These are phyloP conservation scores for Nixonia krombeini DNA, from an alignment of 1,140 invertebrate species.

Conservation along the genomic window DNA sequence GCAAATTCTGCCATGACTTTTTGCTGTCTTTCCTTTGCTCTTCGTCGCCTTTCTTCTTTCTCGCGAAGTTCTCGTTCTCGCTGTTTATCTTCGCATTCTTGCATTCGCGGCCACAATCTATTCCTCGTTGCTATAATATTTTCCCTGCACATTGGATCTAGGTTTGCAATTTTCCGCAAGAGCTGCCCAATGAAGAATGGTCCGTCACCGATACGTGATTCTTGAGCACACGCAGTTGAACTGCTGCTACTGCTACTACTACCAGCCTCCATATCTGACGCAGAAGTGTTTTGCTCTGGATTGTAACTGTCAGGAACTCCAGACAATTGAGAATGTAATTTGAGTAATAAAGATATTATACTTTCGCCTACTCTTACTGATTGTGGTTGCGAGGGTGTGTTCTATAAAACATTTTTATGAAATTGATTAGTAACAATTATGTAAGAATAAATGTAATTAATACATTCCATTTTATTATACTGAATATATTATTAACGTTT, in stretches of 20 bases:
- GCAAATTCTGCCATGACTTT: conserved; percentile 95
- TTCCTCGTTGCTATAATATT: conserved; percentile 79
- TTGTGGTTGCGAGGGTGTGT: conserved; percentile 50
- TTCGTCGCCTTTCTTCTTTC: conserved; percentile 84
- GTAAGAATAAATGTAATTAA: neutral
- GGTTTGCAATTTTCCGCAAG: conserved; percentile 79
- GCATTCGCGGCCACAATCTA: conserved; percentile 83
- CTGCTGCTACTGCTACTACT: conserved; percentile 25
- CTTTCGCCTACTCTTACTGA: conserved; percentile 85
- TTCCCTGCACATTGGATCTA: conserved; percentile 80
- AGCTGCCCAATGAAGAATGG: conserved; percentile 87
- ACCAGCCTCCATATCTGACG: conserved; percentile 51
- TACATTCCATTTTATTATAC: no score
- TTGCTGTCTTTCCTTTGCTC: conserved; percentile 90
- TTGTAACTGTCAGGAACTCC: conserved; percentile 85
- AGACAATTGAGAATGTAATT: conserved; percentile 92
- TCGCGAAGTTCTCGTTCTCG: conserved; percentile 81
- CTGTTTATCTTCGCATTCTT: conserved; percentile 83
- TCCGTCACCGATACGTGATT: conserved; percentile 86
- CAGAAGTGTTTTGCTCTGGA: conserved; percentile 72
- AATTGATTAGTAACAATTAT: conserved; percentile 9
- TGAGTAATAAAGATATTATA: conserved; percentile 91
- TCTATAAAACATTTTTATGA: conserved; percentile 30
- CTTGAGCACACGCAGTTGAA: conserved; percentile 46
- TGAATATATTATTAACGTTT: neutral